Evolutionary conservation across 2,113 vertebrate species (phyloP).

Genomic region (Phyllostomus hastatus): DNA sequence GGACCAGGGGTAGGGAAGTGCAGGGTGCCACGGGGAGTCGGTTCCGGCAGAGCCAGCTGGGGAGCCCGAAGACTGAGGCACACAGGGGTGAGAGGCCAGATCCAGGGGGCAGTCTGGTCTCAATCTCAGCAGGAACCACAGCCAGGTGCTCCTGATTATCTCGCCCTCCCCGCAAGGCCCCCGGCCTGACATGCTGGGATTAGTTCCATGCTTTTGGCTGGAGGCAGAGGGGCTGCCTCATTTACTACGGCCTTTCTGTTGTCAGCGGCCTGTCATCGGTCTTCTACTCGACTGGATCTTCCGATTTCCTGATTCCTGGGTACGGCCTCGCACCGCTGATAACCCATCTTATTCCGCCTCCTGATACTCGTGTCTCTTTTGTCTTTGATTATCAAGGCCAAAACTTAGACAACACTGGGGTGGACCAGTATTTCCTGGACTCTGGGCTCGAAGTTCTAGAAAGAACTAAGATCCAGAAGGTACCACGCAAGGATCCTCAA

Average conservation of each 20-base stretch:
- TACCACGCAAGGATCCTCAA: not conserved
- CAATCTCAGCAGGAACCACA: slow-evolving; percentile 34
- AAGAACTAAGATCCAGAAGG: not conserved
- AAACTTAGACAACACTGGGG: not conserved
- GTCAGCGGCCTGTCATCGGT: slow-evolving; percentile 47
- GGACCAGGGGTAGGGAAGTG: not conserved
- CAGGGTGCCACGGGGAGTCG: not conserved
- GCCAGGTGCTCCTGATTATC: slow-evolving; percentile 63
- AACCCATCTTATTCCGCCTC: not conserved
- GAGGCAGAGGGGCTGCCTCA: slow-evolving; percentile 56
- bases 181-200: slow-evolving; percentile 58
- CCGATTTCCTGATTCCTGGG: not conserved
- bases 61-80: not conserved
- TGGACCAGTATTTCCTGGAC: not conserved
- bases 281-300: slow-evolving; percentile 40
- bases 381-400: not conserved
- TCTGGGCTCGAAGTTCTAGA: not conserved
- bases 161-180: slow-evolving; percentile 53
- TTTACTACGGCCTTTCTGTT: slow-evolving; percentile 57
- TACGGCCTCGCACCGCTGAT: not conserved
- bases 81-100: not conserved
- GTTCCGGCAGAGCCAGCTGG: not conserved
- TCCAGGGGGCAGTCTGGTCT: slow-evolving; percentile 15
- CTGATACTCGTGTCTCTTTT: not conserved
- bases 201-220: slow-evolving; percentile 56